Evolutionary conservation across 2,888 invertebrate genomes (phyloP).

Genomic region (Hoplodrina ambigua): DNA sequence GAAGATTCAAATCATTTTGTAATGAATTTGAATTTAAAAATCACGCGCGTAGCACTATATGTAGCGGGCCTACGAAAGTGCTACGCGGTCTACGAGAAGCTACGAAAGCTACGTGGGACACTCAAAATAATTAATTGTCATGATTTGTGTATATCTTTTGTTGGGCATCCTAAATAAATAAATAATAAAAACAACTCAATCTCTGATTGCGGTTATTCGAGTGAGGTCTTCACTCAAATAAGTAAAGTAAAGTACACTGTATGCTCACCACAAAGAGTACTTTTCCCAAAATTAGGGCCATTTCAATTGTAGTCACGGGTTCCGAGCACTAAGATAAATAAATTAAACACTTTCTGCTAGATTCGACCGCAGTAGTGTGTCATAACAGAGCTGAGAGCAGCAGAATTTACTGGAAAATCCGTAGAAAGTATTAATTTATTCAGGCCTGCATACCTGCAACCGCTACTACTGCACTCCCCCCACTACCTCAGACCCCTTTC

Average conservation of each 20-base stretch:
- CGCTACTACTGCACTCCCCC: conserved; percentile 9
- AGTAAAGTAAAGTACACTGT: too few species aligned
- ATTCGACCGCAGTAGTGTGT: conserved; percentile 1
- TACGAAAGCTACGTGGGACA: conserved; percentile 6
- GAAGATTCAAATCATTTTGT: too few species aligned
- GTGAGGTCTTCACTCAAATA: too few species aligned
- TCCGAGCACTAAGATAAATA: conserved; percentile 4
- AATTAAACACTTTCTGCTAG: conserved; percentile 5
- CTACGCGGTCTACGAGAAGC: conserved; percentile 36
- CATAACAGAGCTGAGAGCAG: conserved; percentile 3
- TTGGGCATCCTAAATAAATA: too few species aligned
- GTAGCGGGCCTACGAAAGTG: conserved; percentile 18
- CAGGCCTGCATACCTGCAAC: conserved; percentile 50
- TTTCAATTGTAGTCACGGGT: neutral
- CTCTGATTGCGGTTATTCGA: too few species aligned
- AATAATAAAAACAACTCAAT: too few species aligned
- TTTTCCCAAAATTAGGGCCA: neutral
- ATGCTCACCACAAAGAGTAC: neutral
- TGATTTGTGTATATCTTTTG: too few species aligned
- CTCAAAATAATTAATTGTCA: neutral
- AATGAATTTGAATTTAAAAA: neutral
- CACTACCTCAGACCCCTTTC: conserved; percentile 3
- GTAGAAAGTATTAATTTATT: conserved; percentile 61
- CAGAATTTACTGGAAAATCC: conserved; percentile 28
- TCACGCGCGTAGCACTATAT: neutral